Evolutionary conservation across 2,113 vertebrate genomes (phyloP).

Genomic region (Narcine bancroftii): DNA sequence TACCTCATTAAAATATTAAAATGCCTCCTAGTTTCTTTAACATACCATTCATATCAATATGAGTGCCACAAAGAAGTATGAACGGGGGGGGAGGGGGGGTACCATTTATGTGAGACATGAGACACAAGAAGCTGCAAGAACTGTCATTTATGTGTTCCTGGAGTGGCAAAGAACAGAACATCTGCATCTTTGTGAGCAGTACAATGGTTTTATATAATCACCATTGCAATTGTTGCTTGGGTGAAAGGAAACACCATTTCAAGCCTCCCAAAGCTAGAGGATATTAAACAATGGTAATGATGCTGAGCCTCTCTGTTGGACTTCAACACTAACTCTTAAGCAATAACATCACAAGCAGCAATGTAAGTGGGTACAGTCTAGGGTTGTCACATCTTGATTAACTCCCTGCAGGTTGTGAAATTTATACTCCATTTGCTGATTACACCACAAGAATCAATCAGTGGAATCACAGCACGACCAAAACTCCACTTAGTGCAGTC

Average conservation of each 20-base stretch:
- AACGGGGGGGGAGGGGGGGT: too few relatives aligned
- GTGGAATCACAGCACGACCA: background rate
- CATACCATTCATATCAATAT: background rate
- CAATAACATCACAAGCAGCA: conserved; percentile 9
- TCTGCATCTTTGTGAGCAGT: background rate
- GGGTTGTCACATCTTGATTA: conserved; percentile 35
- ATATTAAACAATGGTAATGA: conserved; percentile 24
- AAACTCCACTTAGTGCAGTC: conserved; percentile 13
- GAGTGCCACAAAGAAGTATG: background rate
- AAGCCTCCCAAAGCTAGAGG: conserved; percentile 22
- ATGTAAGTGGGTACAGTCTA: conserved; percentile 3
- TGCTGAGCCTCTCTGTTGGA: conserved; percentile 23
- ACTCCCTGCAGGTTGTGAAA: conserved; percentile 20
- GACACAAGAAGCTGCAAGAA: too few relatives aligned
- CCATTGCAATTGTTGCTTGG: conserved; percentile 20
- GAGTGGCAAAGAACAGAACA: background rate
- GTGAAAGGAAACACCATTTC: conserved; percentile 26
- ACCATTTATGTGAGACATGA: too few relatives aligned
- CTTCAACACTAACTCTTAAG: background rate
- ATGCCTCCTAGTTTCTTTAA: background rate
- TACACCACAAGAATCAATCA: conserved; percentile 15
- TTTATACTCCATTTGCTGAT: conserved; percentile 35
- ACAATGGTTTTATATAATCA: conserved; percentile 8
- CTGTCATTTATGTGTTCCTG: background rate
- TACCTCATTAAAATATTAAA: background rate